These are phyloP conservation scores for Kryptolebias marmoratus DNA, from an alignment of 2,113 vertebrate genomes.

Conservation along the genomic window DNA sequence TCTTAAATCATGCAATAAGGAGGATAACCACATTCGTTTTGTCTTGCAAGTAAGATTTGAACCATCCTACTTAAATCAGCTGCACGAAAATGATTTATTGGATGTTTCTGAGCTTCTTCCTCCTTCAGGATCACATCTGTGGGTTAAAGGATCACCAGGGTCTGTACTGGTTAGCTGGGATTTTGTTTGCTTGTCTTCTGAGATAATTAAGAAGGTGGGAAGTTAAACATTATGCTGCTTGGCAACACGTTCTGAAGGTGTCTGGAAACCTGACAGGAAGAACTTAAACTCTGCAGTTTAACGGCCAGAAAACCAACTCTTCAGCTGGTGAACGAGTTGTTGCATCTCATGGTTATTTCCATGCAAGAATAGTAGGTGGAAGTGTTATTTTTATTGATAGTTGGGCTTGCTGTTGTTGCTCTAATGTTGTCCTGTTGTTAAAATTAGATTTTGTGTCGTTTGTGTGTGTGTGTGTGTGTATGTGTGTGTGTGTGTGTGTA, in stretches of 20 bases:
- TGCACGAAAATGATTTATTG: not conserved
- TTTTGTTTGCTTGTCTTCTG: constrained; percentile 43
- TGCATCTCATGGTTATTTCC: not conserved
- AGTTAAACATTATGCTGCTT: constrained; percentile 49
- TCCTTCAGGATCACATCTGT: not conserved
- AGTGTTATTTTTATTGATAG: not conserved
- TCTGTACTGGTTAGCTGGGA: constrained; percentile 18
- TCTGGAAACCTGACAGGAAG: constrained; percentile 4
- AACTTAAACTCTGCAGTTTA: not conserved
- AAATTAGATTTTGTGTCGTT: not conserved
- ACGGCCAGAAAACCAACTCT: not conserved
- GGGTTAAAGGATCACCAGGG: not conserved
- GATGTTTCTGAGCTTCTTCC: constrained; percentile 2
- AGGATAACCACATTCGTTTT: not conserved
- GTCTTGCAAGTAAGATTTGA: not conserved
- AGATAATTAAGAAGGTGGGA: constrained; percentile 27
- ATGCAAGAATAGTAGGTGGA: not conserved
- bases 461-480: too few relatives aligned
- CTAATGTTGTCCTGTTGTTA: constrained; percentile 14
- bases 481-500: constrained; percentile 36
- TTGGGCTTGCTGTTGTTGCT: not conserved
- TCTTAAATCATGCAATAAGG: not conserved
- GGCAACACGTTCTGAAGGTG: constrained; percentile 31
- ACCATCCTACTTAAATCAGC: not conserved
- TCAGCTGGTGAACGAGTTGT: not conserved